Conservation (phyloP, 2,797 vertebrate genomes). For the Sphenopsis melanotis region DNA sequence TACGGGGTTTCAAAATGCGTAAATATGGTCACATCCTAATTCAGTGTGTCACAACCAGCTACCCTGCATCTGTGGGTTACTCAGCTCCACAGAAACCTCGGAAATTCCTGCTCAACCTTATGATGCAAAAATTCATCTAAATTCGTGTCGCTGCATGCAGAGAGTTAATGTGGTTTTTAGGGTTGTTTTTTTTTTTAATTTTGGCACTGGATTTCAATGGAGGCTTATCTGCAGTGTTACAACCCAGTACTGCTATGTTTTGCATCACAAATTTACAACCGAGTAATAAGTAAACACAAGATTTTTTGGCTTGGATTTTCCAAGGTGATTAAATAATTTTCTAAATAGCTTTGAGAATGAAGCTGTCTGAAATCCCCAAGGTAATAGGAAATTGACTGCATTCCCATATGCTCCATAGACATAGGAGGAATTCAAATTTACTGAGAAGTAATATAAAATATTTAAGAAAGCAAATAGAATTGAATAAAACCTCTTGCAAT, state of each 20-base stretch:
- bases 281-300: background rate
- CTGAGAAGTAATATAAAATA: background rate
- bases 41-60: slow-evolving; percentile 11
- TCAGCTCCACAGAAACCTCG: background rate
- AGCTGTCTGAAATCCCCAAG: slow-evolving; percentile 26
- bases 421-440: background rate
- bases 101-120: slow-evolving; percentile 21
- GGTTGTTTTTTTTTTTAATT: background rate
- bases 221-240: slow-evolving; percentile 1
- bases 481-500: background rate
- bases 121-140: background rate
- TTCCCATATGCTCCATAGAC: background rate
- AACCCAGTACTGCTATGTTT: background rate
- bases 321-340: slow-evolving; percentile 51
- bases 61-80: background rate
- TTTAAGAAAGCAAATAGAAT: slow-evolving; percentile 30
- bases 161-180: background rate
- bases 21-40: slow-evolving; percentile 80
- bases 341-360: slow-evolving; percentile 9
- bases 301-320: slow-evolving; percentile 25
- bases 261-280: background rate
- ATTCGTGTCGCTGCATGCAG: background rate
- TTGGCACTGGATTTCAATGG: background rate
- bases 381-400: background rate
- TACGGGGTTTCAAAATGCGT: slow-evolving; percentile 84